Evolutionary conservation across 2,888 invertebrate species (phyloP), one percentile per base, ranked within the genome.

Genomic region (Apomyelois bistriatella): DNA sequence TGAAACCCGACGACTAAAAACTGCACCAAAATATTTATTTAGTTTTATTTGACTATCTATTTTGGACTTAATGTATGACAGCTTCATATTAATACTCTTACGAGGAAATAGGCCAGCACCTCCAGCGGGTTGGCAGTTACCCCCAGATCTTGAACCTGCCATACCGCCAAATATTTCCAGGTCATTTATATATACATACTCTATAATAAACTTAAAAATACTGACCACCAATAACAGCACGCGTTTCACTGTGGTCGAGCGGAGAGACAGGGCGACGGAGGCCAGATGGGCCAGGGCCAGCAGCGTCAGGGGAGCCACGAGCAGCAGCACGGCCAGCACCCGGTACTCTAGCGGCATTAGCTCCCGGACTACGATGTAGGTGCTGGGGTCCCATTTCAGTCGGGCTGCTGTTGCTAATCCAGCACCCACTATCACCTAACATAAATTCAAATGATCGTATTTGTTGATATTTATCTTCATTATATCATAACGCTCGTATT

Each of bases 311-410:
- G 70, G 65, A 56, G 53, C 68, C 55, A 58, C 66, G 55, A 56
- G 46, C 62, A 71, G 66, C 61, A 58, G 56, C 49, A 42, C 62
- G 52, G 62, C 64, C 41, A 60, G 60, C 50, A 54, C 74, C 55
- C 63, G 65, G 74, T 76, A 70, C 75, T 77, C 76, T 43, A 49
- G 43, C 52, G 81, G 80, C 60, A 76, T 58, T 66, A 74, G 56
- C 69, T 68, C 72, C 58, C 82, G 76, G 64, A 76, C 42, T 64
- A 59, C 62, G 57, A 77, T 57, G 74, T 87, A 87, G 65, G 78
- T 70, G 65, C 68, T 76, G 38, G 88, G 86, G 72, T 88, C 88
- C 86, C 85, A 86, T 71, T 74, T 74, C 40, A 87, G 76, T 10
- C 88, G 85, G 68, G 83, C 85, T 59, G 78, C 79, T 59, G 77